Evolutionary conservation across 92 coral and sea anemone species (phyloP).

Genomic region (Zoanthus gigantus): DNA sequence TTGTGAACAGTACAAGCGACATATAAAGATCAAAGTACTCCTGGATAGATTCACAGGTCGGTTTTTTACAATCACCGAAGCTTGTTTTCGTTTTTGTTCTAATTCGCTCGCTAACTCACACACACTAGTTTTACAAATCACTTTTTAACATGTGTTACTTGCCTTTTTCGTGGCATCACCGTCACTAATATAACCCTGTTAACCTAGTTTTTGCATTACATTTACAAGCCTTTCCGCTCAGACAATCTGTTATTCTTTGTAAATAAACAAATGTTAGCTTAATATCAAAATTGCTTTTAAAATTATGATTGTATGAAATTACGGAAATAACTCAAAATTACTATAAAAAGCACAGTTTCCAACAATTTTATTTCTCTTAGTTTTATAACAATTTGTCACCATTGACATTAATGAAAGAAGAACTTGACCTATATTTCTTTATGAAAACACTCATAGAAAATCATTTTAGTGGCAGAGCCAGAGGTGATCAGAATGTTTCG

Average conservation of each 20-base stretch:
- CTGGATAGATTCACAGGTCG: constrained; percentile 11
- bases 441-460: too few relatives aligned
- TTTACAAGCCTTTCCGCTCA: constrained; percentile 6
- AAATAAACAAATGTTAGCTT: constrained; percentile 23
- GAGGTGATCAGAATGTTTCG: too few relatives aligned
- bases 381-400: too few relatives aligned
- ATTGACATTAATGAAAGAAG: too few relatives aligned
- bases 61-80: neutral
- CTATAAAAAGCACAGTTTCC: constrained; percentile 25
- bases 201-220: neutral
- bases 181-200: neutral
- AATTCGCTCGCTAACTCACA: neutral
- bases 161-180: neutral
- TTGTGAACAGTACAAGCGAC: constrained; percentile 20
- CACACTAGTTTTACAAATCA: neutral
- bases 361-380: neutral
- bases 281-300: neutral
- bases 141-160: constrained; percentile 6
- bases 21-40: neutral
- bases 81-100: neutral
- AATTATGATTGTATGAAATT: neutral
- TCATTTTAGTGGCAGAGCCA: too few relatives aligned
- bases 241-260: constrained; percentile 15
- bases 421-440: too few relatives aligned
- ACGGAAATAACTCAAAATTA: neutral